Evolutionary conservation across 2,797 vertebrate genomes (phyloP), one percentile per base, ranked within the genome.

Genomic region (Megaceryle alcyon): DNA sequence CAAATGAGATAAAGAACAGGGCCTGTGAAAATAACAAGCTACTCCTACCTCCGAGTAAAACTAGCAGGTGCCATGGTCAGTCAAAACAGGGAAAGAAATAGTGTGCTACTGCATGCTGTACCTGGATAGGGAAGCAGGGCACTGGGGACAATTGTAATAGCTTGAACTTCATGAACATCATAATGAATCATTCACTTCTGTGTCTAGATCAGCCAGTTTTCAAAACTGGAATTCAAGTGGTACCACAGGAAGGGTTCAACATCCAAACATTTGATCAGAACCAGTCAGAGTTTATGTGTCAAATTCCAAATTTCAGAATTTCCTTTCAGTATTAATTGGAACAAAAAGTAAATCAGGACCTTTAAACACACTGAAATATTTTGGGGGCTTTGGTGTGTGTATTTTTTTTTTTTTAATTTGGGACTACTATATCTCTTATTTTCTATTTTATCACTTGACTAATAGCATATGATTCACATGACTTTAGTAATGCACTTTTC

Each of bases 311-410:
- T 82, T 76, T 68, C 16, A 65, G 49, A 29, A 33, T 37, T 51
- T 65, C 7, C 6, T 85, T 59, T 90, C 29, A 19, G 33, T 76
- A 31, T 5, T 72, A 72, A 39, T 12, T 54, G 22, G 14, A 59
- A 31, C 16, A 51, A 65, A 75, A 90, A 64, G 49, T 26, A 66
- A 59, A 14, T 6, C 3, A 31, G 7, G 41, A 18, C 29, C 77
- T 71, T 76, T 53, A 61, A 95, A 79, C 5, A 37, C 14, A 7
- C 21, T 35, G 21, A 86, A 35, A n/a, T 25, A 10, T 16, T 18
- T 56, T 6, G n/a, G n/a, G 2, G 0, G 6, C 23, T 54, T 33
- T 82, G 23, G 6, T 60, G 3, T 31, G 14, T 5, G 0, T 23
- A 26, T 71, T 26, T 48, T 19, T 20, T 28, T 28, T 43, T 23